These are phyloP conservation scores for Heliothis subflexa DNA, from an alignment of 1,140 invertebrate species.

Conservation along the genomic window DNA sequence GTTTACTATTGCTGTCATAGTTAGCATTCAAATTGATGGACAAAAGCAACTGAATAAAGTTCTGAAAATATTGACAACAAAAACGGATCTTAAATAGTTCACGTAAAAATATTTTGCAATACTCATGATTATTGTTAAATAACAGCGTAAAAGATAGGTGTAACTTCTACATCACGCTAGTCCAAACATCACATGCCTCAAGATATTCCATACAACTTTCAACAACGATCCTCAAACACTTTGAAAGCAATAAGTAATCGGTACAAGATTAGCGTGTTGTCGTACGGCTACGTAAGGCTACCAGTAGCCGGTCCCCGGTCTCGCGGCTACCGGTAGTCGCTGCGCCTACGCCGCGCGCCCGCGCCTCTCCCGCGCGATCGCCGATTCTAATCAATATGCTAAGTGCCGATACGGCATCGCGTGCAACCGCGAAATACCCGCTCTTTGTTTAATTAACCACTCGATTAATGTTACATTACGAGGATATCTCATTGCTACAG, in stretches of 20 bases:
- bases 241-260: constrained; percentile 20
- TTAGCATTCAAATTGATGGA: too few relatives aligned
- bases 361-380: constrained; percentile 33
- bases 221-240: constrained; percentile 12
- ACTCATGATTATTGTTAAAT: too few relatives aligned
- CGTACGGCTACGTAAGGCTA: background rate
- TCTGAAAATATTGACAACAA: too few relatives aligned
- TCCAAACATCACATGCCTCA: background rate
- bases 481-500: constrained; percentile 38
- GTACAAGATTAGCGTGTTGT: constrained; percentile 30
- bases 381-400: constrained; percentile 75
- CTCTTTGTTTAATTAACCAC: constrained; percentile 77
- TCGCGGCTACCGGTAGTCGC: constrained; percentile 20
- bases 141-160: background rate
- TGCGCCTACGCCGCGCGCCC: constrained; percentile 15
- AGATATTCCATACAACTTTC: constrained; percentile 11
- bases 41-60: too few relatives aligned
- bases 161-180: background rate
- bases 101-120: too few relatives aligned
- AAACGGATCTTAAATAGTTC: too few relatives aligned
- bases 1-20: too few relatives aligned
- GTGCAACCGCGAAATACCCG: constrained; percentile 61
- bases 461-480: constrained; percentile 56
- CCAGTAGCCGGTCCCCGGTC: background rate
- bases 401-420: constrained; percentile 60